Conservation (phyloP, 2,113 vertebrate genomes). For the Pleuronectes platessa region DNA sequence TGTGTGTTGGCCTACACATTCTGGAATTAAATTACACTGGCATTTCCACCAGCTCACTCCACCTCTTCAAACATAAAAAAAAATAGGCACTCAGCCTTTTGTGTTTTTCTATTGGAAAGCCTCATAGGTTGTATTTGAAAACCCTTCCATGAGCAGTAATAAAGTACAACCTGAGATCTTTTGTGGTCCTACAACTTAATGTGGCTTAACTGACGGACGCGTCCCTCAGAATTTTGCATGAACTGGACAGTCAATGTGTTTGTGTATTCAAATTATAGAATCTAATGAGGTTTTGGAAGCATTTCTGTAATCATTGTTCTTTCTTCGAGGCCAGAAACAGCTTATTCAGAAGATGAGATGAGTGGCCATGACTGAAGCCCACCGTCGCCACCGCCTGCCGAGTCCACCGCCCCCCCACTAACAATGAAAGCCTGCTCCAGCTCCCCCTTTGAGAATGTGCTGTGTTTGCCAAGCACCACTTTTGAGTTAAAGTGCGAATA, state of each 20-base stretch:
- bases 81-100: background rate
- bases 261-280: background rate
- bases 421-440: background rate
- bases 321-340: background rate
- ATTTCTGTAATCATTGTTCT: background rate
- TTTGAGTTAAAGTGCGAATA: background rate
- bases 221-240: background rate
- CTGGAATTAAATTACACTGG: background rate
- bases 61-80: no score
- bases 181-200: background rate
- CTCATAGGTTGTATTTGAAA: background rate
- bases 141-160: background rate
- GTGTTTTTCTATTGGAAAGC: background rate
- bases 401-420: background rate
- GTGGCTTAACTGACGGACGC: background rate
- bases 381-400: background rate
- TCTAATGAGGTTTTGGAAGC: background rate
- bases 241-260: background rate
- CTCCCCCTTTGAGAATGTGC: background rate
- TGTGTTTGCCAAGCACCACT: background rate
- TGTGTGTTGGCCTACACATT: background rate
- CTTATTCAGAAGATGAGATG: slow-evolving; percentile 1
- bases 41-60: background rate
- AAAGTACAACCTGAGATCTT: background rate
- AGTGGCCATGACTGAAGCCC: background rate